Evolutionary conservation across 2,888 invertebrate species (phyloP), one percentile per base, ranked within the genome.

Genomic region (Adelognathus sp.): DNA sequence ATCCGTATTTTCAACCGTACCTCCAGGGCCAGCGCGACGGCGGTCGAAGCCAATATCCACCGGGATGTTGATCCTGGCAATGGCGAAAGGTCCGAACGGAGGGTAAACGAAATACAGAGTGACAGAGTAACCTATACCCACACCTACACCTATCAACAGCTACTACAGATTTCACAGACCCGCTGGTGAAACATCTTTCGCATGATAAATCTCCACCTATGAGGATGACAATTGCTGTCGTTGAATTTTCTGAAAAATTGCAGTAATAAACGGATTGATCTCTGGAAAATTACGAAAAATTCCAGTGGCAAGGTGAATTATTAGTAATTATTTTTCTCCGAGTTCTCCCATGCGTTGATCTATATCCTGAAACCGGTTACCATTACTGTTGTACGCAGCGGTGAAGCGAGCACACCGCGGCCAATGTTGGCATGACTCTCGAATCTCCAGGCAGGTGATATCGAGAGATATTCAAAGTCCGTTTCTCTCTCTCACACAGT

Each of bases 371-470:
- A 72, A 64, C 39, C 36, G 46, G 60, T 71, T 80, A 70, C 76
- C 73, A 73, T 80, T 76, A 77, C 69, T 52, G 69, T 67, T 72
- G n/a, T 61, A 56, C 44, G 33, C 58, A 33, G 29, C n/a, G 27
- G 60, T 21, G 41, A 33, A 54, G 29, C 27, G n/a, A 18, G 46
- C 46, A 11, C 46, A 36, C 46, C 44, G 33, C 56, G 46, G 52
- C 58, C 60, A 27, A 66, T 82, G 80, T 76, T 82, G 82, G 79
- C 66, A 79, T 78, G 66, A 80, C 79, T 83, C 82, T 80, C 75
- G 86, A 87, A 84, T 86, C 83, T 81, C 83, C 82, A 76, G 14
- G 64, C 81, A 81, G 85, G 82, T 82, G 84, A 86, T 86, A 80
- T 81, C 70, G 78, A 80, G 76, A 70, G 73, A 44, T 64, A 67